Percentiles rank a stretch among this genome's conserved stretches.
These are phyloP conservation scores for Arion vulgaris DNA, from an alignment of 1,140 invertebrate species.

Conservation along the genomic window DNA sequence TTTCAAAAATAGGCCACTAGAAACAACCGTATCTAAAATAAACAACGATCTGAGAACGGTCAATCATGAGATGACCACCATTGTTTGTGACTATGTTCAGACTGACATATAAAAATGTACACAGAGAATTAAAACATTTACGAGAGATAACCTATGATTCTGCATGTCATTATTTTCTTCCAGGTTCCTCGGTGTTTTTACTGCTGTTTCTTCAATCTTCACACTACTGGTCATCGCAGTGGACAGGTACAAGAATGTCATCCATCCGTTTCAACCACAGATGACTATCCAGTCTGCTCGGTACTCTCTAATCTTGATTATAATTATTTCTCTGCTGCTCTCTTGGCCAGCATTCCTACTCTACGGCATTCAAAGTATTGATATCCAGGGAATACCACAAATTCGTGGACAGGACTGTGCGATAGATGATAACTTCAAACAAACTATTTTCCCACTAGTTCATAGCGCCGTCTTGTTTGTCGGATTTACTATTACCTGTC, in stretches of 20 bases:
- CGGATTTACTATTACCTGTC: neutral
- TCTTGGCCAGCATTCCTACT: constrained; percentile 35
- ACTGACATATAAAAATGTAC: too few species aligned
- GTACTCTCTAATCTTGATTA: neutral
- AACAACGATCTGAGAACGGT: too few species aligned
- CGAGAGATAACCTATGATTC: too few species aligned
- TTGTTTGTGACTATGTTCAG: too few species aligned
- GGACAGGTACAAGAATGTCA: constrained; percentile 38
- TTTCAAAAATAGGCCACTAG: too few species aligned
- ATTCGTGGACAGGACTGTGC: neutral
- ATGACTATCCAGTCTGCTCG: neutral
- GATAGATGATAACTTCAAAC: neutral
- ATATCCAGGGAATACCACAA: neutral
- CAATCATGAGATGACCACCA: too few species aligned
- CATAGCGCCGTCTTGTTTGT: neutral
- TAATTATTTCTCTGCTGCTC: neutral
- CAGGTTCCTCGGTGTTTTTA: constrained; percentile 5
- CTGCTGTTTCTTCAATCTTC: constrained; percentile 4
- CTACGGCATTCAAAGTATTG: constrained; percentile 27
- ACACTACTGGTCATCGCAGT: constrained; percentile 23
- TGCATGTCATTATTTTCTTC: neutral
- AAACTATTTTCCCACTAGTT: neutral
- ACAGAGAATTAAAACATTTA: too few species aligned
- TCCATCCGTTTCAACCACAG: constrained; percentile 36
- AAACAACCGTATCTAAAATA: too few species aligned